Base-by-base conservation (phyloP, 2,113 vertebrate genomes). In the Neodon shergylaensis region DNA sequence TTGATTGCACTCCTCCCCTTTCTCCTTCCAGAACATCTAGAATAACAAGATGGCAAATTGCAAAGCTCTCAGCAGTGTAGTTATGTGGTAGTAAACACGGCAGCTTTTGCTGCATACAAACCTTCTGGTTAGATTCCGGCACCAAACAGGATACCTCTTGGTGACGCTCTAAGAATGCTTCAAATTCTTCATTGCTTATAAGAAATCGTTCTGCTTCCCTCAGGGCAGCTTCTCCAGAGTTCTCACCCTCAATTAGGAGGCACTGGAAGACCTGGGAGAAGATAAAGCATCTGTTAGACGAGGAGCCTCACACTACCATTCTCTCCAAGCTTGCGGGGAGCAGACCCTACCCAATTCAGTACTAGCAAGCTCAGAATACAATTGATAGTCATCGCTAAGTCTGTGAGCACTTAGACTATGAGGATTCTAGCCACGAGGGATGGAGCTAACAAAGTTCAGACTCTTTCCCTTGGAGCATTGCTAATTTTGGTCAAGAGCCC, bases 91-190 rank as follows among this genome's bases (percentile, higher is more conserved):
- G 22, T 2, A 44, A 49, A 39, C 4, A 44, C 11, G n/a, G 16
- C 1, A 3, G 0, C 0, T 0, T 1, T 21, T 3, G 39, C 17
- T 9, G 81, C 4, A 26, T 44, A 88, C 92, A 98, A 99, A 99
- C 99, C 99, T 99, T 99, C 96, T 99, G 98, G 97, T 99, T 99
- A 54, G 99, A 99, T 97, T 99, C 99, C 0, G 99, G 99, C 83
- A 99, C 99, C 61, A 99, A 98, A 94, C 99, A 99, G 85, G 98
- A 77, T 24, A 99, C 65, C 6, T 97, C 97, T 90, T 97, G 98
- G 98, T 99, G 99, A 36, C 98, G 98, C 8, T 99, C 98, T 95
- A 99, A 96, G 93, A 99, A 99, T 26, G 68, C 94, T 93, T 99
- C 98, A 84, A 99, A 99, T 9, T 99, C 99, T 63, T 99, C 95